A percentile compares a stretch with the other conserved stretches of the same genome.
These are phyloP conservation scores for Dioctria rufipes DNA, from an alignment of 2,888 invertebrate genomes.

Conservation along the genomic window DNA sequence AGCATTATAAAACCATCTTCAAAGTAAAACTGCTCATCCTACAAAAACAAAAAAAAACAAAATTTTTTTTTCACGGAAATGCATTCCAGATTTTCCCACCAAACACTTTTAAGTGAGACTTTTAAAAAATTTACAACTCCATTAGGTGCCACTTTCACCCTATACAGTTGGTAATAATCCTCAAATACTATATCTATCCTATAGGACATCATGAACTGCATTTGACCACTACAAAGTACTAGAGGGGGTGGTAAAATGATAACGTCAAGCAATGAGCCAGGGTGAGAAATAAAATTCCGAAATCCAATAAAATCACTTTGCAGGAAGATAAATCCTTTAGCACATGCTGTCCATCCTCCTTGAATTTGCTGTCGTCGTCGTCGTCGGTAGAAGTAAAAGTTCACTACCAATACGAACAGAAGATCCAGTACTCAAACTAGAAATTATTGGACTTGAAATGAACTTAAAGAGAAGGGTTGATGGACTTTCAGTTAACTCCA, in stretches of 20 bases:
- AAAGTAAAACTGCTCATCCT: not conserved
- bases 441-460: constrained; percentile 26
- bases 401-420: constrained; percentile 6
- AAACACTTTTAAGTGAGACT: constrained; percentile 53
- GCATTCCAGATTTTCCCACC: constrained; percentile 29
- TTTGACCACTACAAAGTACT: constrained; percentile 7
- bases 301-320: constrained; percentile 62
- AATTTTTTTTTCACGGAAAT: constrained; percentile 2
- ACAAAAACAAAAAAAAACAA: not conserved
- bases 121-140: constrained; percentile 59
- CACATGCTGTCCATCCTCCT: constrained; percentile 50
- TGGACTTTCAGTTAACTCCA: constrained; percentile 37
- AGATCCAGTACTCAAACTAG: not conserved
- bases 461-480: constrained; percentile 31
- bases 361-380: constrained; percentile 15
- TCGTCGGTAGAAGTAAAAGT: not conserved
- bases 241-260: not conserved
- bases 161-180: constrained; percentile 41
- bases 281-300: constrained; percentile 56
- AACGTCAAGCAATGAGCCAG: not conserved
- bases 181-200: constrained; percentile 11
- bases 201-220: constrained; percentile 16
- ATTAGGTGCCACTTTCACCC: constrained; percentile 58
- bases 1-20: not conserved
- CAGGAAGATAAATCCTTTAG: constrained; percentile 60